Conservation (phyloP, 2,888 invertebrate species). For the Arctia plantaginis region DNA sequence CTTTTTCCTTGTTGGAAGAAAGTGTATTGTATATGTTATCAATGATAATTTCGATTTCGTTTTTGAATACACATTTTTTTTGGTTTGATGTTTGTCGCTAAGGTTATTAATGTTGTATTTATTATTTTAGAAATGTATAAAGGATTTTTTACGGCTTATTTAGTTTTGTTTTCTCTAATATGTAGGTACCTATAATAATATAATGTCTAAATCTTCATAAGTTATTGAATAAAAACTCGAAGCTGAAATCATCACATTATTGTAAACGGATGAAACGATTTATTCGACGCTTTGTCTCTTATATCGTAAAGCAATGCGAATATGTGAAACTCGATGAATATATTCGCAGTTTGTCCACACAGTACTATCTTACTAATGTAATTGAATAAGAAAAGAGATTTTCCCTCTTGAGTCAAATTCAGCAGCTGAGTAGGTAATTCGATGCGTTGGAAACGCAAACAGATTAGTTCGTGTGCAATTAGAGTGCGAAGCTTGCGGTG, state of each 20-base stretch:
- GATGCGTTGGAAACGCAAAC: slow-evolving; percentile 78
- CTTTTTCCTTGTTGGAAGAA: slow-evolving; percentile 50
- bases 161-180: too few relatives aligned
- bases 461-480: slow-evolving; percentile 83
- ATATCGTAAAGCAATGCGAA: too few relatives aligned
- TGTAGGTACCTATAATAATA: too few relatives aligned
- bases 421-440: slow-evolving; percentile 57
- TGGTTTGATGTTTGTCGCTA: neutral
- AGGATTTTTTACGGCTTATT: too few relatives aligned
- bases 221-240: too few relatives aligned
- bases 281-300: too few relatives aligned
- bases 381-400: slow-evolving; percentile 2
- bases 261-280: too few relatives aligned
- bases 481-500: slow-evolving; percentile 80
- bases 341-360: too few relatives aligned
- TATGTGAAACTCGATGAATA: too few relatives aligned
- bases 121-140: neutral
- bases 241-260: too few relatives aligned
- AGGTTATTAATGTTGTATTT: neutral
- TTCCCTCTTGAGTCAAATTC: slow-evolving; percentile 39
- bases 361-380: neutral
- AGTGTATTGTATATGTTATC: slow-evolving; percentile 54
- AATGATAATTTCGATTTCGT: slow-evolving; percentile 52
- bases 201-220: too few relatives aligned
- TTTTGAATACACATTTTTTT: neutral